Base-by-base conservation (phyloP, 2,888 invertebrate species). In the Thera obeliscata region DNA sequence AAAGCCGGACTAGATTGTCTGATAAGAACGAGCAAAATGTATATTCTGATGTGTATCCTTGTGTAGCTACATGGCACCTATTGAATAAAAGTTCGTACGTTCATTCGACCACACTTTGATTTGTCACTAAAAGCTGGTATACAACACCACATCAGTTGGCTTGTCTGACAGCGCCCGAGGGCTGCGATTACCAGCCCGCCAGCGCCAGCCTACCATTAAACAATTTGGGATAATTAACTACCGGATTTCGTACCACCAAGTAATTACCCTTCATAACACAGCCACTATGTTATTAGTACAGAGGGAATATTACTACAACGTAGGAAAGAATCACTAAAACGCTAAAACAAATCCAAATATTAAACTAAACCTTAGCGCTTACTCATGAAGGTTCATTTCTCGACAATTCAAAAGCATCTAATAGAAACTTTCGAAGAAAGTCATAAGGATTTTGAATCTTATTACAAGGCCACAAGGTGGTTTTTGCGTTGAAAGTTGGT, bases 191-290 rank as follows among this genome's bases (percentile, higher is more conserved):
- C 80, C 43, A 72, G 78, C 76, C 86, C 86, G 87, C 87, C 22
- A 22, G 22, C 22, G 22, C 22, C 81, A 87, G 87, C 87, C 88
- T 80, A 76, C 82, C 84, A 94, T 93, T 93, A 93, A 88, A 92
- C 93, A 93, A 94, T 94, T 94, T 93, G 86, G 91, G 87, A 90
- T 88, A 92, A 94, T 94, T 94, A 94, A 93, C 94, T 93, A 92
- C 91, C 87, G 93, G 92, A 92, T 89, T 91, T 91, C 85, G 89
- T 87, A 86, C 84, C 83, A 83, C 76, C 80, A 75, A 79, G 87
- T 90, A 89, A 93, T 93, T 91, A 87, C 87, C 84, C 88, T 86
- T 90, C 89, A 91, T 93, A 91, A 91, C 89, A 87, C 86, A 80
- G 80, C 84, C 81, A 83, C 83, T 74, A 80, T 85, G 81, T 87